Percentiles rank a stretch among this genome's conserved stretches.
Evolutionary conservation across 2,797 vertebrate species (phyloP).

Genomic region (Limnodromus scolopaceus): DNA sequence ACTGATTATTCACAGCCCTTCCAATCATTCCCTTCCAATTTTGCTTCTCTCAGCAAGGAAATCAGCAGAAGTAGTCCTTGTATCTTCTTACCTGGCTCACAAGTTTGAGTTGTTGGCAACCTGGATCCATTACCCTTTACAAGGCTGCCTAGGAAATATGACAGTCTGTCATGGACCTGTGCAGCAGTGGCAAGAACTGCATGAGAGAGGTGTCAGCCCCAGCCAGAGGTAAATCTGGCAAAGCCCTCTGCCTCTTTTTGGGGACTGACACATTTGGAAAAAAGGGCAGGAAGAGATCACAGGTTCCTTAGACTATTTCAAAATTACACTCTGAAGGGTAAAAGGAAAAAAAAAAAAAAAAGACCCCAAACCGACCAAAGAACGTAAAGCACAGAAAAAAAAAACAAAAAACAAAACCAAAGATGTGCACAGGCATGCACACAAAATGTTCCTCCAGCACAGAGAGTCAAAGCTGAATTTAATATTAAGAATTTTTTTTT

Average conservation of each 20-base stretch:
- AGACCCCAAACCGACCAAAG: neutral
- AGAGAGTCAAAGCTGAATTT: constrained; percentile 22
- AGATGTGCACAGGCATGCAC: neutral
- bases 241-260: neutral
- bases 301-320: neutral
- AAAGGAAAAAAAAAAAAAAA: neutral
- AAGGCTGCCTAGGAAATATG: neutral
- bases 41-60: neutral
- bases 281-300: neutral
- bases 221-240: neutral
- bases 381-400: neutral
- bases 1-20: neutral
- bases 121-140: neutral
- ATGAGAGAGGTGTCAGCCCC: neutral
- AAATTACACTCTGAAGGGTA: neutral
- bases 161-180: neutral
- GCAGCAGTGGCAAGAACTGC: neutral
- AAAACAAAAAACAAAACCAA: neutral
- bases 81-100: neutral
- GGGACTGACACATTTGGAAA: neutral
- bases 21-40: neutral
- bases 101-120: neutral
- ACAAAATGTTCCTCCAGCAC: neutral
- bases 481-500: neutral
- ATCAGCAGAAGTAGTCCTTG: neutral